Evolutionary conservation across 2,113 vertebrate species (phyloP).

Genomic region (Syrmaticus mikado): DNA sequence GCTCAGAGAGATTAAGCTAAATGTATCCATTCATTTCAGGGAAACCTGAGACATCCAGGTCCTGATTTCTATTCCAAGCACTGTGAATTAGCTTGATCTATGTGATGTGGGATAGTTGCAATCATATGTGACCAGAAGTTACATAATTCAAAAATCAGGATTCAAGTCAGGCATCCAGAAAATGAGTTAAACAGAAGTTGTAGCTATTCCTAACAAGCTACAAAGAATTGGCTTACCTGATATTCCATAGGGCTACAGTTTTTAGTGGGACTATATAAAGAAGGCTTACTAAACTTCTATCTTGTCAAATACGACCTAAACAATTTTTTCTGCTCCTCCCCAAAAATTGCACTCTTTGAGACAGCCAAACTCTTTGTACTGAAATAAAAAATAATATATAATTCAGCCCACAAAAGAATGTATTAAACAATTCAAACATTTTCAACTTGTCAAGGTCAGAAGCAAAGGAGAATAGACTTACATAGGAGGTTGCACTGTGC

Average conservation of each 20-base stretch:
- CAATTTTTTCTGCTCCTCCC: neutral
- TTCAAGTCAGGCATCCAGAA: conserved; percentile 11
- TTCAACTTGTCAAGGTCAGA: neutral
- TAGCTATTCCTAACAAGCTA: neutral
- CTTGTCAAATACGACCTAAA: neutral
- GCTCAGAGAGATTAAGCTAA: conserved; percentile 7
- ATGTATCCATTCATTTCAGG: neutral
- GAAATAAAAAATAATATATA: neutral
- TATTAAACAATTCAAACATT: neutral
- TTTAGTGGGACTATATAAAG: neutral
- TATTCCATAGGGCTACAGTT: neutral
- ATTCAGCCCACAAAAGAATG: neutral
- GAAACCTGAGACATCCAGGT: neutral
- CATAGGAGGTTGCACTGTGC: neutral
- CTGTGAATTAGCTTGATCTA: neutral
- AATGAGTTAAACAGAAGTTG: conserved; percentile 34
- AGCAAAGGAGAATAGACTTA: neutral
- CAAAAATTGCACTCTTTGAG: neutral
- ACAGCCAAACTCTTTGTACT: neutral
- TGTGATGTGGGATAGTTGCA: neutral
- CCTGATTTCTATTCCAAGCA: conserved; percentile 47
- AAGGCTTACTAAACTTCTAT: neutral
- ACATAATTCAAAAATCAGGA: neutral
- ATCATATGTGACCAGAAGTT: neutral
- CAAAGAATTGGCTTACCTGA: neutral